A percentile compares a stretch with the other conserved stretches of the same genome.
Evolutionary conservation across 2,113 vertebrate species (phyloP).

Genomic region (Antechinus flavipes): DNA sequence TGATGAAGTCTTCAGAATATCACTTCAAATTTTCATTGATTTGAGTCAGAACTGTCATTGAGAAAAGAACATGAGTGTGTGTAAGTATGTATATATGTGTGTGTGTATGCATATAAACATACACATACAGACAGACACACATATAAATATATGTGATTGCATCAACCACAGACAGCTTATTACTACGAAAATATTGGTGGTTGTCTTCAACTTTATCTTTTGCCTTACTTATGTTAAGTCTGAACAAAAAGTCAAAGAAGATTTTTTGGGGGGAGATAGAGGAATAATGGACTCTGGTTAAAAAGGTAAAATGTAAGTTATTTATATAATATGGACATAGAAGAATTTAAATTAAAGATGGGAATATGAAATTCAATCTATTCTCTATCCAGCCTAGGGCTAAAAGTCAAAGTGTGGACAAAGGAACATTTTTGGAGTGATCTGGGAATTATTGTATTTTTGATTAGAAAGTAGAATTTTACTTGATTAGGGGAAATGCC

Average conservation of each 20-base stretch:
- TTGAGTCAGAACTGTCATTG: too few relatives aligned
- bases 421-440: neutral
- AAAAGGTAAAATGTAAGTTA: neutral
- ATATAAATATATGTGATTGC: too few relatives aligned
- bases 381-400: neutral
- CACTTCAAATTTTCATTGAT: too few relatives aligned
- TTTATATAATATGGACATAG: neutral
- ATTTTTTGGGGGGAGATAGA: neutral
- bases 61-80: too few relatives aligned
- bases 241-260: neutral
- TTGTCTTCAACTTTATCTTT: too few relatives aligned
- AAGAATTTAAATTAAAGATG: neutral
- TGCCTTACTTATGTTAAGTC: neutral
- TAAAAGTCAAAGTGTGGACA: neutral
- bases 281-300: neutral
- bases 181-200: too few relatives aligned
- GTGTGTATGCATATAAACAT: too few relatives aligned
- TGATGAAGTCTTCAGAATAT: too few relatives aligned
- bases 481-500: neutral
- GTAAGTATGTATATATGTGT: too few relatives aligned
- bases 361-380: neutral
- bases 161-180: too few relatives aligned
- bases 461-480: neutral
- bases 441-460: neutral
- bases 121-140: too few relatives aligned